Percentiles rank a stretch among this genome's conserved stretches.
Conservation (phyloP, 1,140 invertebrate species). For the Asbolus verrucosus region DNA sequence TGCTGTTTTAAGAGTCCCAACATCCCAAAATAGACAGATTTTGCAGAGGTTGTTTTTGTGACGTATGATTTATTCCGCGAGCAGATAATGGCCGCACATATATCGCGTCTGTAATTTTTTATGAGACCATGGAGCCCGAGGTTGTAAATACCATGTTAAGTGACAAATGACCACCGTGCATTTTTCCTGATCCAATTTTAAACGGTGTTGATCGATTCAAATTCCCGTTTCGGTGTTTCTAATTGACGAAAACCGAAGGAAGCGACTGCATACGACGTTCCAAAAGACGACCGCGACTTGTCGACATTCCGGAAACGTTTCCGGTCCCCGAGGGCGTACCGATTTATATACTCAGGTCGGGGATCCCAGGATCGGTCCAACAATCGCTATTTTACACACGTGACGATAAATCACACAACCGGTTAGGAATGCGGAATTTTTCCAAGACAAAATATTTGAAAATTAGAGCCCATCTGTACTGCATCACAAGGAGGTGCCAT, state of each 20-base stretch:
- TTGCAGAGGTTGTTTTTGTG: slow-evolving; percentile 40
- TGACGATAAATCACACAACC: slow-evolving; percentile 23
- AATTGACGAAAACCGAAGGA: background rate
- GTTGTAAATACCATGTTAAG: slow-evolving; percentile 19
- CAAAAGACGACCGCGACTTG: slow-evolving; percentile 20
- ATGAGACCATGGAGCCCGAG: slow-evolving; percentile 28
- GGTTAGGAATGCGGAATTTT: slow-evolving; percentile 3
- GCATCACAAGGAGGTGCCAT: no score
- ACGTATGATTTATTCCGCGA: slow-evolving; percentile 37
- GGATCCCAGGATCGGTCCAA: slow-evolving; percentile 14
- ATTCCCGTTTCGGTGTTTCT: background rate
- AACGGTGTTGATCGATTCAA: background rate
- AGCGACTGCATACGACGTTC: background rate
- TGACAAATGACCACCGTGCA: slow-evolving; percentile 19
- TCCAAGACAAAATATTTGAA: background rate
- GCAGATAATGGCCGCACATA: slow-evolving; percentile 41
- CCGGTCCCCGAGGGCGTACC: slow-evolving; percentile 16
- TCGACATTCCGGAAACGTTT: slow-evolving; percentile 41
- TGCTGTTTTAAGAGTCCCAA: background rate
- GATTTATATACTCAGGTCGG: slow-evolving; percentile 21
- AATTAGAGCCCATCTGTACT: no score
- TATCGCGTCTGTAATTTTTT: slow-evolving; percentile 39
- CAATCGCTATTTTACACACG: slow-evolving; percentile 36
- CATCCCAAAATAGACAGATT: slow-evolving; percentile 12
- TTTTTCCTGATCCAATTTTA: slow-evolving; percentile 18